phyloP scores from a whole-genome alignment of 2,113 vertebrate species.

The Grammomys surdaster region DNA sequence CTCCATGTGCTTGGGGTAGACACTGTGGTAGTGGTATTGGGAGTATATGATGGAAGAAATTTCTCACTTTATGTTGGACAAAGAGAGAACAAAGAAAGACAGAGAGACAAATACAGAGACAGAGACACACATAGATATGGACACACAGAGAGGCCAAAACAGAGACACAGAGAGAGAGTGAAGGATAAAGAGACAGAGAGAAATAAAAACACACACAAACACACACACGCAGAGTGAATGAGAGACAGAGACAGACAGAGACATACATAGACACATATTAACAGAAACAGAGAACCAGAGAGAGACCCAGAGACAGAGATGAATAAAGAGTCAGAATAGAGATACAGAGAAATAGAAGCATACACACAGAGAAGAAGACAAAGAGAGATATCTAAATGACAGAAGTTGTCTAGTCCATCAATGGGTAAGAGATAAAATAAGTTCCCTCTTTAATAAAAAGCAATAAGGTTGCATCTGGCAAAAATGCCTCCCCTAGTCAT shows the following conservation, averaged over 20 bases:
- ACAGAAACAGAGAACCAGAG: no score
- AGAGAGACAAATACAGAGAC: neutral
- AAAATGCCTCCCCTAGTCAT: neutral
- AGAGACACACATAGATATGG: neutral
- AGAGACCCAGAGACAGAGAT: neutral
- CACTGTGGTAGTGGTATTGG: neutral
- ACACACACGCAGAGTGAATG: neutral
- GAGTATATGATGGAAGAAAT: neutral
- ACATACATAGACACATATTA: neutral
- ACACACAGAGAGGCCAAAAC: neutral
- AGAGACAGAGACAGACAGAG: accelerated
- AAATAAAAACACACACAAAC: neutral
- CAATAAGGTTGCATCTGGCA: neutral
- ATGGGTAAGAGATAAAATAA: neutral
- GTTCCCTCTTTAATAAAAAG: neutral
- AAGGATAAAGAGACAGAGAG: neutral
- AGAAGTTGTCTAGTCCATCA: neutral
- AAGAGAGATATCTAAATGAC: neutral
- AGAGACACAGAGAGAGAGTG: neutral
- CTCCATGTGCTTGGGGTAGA: neutral
- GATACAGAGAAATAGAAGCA: no score
- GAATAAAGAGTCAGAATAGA: no score
- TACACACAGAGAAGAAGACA: neutral
- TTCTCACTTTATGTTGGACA: neutral
- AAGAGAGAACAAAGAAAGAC: neutral